Base-by-base conservation (phyloP, 2,888 invertebrate species). In the Strigamia maritima region DNA sequence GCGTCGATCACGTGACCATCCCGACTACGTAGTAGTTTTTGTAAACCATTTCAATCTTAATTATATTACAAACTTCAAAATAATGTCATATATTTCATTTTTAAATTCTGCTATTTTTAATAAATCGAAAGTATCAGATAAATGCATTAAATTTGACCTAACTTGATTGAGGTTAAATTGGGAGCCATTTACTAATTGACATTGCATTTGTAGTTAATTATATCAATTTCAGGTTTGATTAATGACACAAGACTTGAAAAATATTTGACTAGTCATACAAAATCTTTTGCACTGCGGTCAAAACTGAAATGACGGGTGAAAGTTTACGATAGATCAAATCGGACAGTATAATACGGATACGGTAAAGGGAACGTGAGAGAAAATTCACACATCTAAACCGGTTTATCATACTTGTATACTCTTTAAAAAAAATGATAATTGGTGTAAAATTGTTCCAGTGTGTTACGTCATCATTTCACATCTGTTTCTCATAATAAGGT, bases 141-240 rank as follows among this genome's bases (percentile, higher is more conserved):
- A 70, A 70, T 70, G 70, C 70, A 70, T 70, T 70, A 70, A 70
- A 70, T 26, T 70, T 70, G 70, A 70, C 70, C 70, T 28, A 70
- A 70, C 70, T 28, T 70, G 70, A 70, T 70, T 70, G 70, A 70
- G 70, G 70, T 70, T 70, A 70, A 70, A 70, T 28, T 70, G 70
- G 70, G 24, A 70, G 70, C 70, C 70, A 70, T 70, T 70, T 70
- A 70, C 70, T 54, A 70, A 70, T 70, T 70, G 26, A 70, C 70
- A 70, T 26, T 28, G 70, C 70, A 26, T 28, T 12, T 28, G 26
- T 70, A 70, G 16, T 70, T 70, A 70, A 70, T 70, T 70, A n/a
- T 70, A 70, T 70, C 24, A 70, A 70, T 70, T 28, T 28, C 70
- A 14, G 16, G 16, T 12, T 70, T 70, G 70, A 70, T 70, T 70